Conservation (phyloP, 1,140 invertebrate species). For the Solen grandis region DNA sequence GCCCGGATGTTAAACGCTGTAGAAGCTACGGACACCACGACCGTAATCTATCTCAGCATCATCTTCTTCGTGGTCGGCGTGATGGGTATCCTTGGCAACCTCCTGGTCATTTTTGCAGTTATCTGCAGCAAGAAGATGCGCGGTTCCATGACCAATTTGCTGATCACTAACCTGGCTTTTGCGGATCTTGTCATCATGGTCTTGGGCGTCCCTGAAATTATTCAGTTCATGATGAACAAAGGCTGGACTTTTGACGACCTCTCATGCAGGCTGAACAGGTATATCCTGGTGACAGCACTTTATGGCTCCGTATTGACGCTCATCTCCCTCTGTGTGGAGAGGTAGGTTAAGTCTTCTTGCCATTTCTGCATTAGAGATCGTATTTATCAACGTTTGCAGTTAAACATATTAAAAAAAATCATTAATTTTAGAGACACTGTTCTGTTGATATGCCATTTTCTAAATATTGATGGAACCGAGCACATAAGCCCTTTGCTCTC, state of each 20-base stretch:
- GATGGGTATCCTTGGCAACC: conserved; percentile 78
- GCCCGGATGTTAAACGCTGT: background rate
- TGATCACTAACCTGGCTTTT: conserved; percentile 80
- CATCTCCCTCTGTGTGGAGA: conserved; percentile 79
- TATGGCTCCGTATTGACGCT: conserved; percentile 80
- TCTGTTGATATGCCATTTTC: no score
- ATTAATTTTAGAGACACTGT: no score
- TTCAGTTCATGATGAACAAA: conserved; percentile 78
- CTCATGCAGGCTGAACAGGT: conserved; percentile 75
- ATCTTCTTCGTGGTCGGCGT: conserved; percentile 71
- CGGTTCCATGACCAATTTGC: conserved; percentile 77
- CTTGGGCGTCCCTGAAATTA: conserved; percentile 79
- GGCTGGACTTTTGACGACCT: conserved; percentile 78
- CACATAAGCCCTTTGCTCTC: no score
- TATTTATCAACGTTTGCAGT: no score
- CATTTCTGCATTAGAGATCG: no score
- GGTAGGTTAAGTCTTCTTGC: no score
- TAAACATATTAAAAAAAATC: no score
- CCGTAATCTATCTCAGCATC: conserved; percentile 51
- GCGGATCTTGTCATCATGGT: conserved; percentile 80
- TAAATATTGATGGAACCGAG: no score
- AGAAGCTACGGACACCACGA: conserved; percentile 13
- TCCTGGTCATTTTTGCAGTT: conserved; percentile 78
- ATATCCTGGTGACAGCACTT: conserved; percentile 75
- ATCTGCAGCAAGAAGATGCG: conserved; percentile 78